Percentiles rank a stretch among this genome's conserved stretches.
Evolutionary conservation across 2,797 vertebrate genomes (phyloP).

Genomic region (Choloepus didactylus): DNA sequence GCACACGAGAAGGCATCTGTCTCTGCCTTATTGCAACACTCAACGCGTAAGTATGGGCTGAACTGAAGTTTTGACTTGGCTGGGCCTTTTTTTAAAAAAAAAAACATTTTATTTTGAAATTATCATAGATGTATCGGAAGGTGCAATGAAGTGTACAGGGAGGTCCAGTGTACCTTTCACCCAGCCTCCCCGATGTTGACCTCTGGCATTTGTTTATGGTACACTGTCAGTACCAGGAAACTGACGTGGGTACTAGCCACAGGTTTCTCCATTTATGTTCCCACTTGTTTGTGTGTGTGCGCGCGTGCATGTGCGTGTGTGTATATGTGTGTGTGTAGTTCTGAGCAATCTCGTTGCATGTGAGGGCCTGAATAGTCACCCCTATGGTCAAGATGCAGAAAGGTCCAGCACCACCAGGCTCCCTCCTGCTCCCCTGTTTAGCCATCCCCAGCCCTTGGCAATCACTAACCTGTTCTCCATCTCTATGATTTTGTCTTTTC

Average conservation of each 20-base stretch:
- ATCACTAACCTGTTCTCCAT: too few species aligned
- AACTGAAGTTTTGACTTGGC: fast-evolving
- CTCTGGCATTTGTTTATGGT: not conserved
- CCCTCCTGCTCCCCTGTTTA: not conserved
- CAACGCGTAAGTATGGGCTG: conserved; percentile 91
- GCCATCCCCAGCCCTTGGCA: not conserved
- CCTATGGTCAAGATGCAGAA: not conserved
- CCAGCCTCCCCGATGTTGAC: fast-evolving
- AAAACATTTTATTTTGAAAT: not conserved
- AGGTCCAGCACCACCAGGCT: not conserved
- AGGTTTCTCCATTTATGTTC: not conserved
- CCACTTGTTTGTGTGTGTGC: not conserved
- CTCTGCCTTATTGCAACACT: conserved; percentile 97
- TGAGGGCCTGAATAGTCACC: not conserved
- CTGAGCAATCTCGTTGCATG: not conserved
- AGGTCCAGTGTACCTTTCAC: fast-evolving
- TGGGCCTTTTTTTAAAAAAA: not conserved
- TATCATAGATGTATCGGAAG: not conserved
- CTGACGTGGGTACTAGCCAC: fast-evolving
- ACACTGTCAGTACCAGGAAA: not conserved
- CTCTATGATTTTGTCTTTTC: not conserved
- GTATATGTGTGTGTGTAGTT: not conserved
- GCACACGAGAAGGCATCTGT: conserved; percentile 98
- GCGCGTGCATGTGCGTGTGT: not conserved
- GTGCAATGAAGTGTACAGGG: not conserved